A percentile compares a stretch with the other conserved stretches of the same genome.
Conservation (phyloP, 2,888 invertebrate genomes). For the Epiblema foenella region DNA sequence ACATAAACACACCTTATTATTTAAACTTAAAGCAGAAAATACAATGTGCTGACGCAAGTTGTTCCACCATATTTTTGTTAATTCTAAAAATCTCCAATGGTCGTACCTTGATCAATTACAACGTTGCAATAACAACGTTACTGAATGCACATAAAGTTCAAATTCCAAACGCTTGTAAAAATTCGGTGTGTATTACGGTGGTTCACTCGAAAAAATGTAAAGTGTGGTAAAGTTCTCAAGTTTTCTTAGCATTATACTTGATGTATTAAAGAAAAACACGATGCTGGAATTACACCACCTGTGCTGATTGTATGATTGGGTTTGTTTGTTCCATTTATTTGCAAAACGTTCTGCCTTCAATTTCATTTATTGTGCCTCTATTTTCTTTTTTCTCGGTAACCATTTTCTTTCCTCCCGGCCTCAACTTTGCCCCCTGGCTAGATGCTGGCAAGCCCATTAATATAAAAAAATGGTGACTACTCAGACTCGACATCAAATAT, state of each 20-base stretch:
- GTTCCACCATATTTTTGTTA: background rate
- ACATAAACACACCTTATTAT: conserved; percentile 5
- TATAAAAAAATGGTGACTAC: too few relatives aligned
- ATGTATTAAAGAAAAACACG: conserved; percentile 7
- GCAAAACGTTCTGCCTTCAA: conserved; percentile 1
- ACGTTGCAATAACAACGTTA: background rate
- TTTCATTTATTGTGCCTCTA: too few relatives aligned
- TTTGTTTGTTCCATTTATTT: conserved; percentile 5
- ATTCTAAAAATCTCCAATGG: background rate
- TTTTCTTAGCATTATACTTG: conserved; percentile 17
- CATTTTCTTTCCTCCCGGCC: too few relatives aligned
- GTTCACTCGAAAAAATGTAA: background rate
- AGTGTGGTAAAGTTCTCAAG: conserved; percentile 1
- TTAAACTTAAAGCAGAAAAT: conserved; percentile 5
- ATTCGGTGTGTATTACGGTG: background rate
- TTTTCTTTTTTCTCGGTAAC: too few relatives aligned
- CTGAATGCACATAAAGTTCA: background rate
- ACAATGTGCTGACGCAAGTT: background rate
- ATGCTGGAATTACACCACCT: conserved; percentile 18
- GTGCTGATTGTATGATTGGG: conserved; percentile 11
- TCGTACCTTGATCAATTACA: background rate
- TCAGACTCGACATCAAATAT: too few relatives aligned
- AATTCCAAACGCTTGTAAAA: background rate
- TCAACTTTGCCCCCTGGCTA: too few relatives aligned
- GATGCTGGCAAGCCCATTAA: too few relatives aligned